Conservation (phyloP, 2,113 vertebrate species). For the Rhizomys pruinosus region DNA sequence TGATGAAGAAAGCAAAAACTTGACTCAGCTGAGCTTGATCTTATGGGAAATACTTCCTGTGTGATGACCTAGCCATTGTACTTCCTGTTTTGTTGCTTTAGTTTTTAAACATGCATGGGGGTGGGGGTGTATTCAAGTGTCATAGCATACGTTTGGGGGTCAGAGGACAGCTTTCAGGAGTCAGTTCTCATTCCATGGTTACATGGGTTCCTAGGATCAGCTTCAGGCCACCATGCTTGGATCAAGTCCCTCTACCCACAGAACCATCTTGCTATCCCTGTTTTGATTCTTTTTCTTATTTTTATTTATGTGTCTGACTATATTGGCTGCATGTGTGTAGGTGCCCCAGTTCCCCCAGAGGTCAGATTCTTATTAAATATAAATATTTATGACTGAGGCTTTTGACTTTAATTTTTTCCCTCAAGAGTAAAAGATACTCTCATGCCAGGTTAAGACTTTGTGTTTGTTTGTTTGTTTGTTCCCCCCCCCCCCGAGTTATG, state of each 20-base stretch:
- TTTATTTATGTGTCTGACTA: no score
- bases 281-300: conserved; percentile 9
- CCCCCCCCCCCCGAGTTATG: no score
- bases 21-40: neutral
- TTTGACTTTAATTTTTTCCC: neutral
- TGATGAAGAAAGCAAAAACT: conserved; percentile 28
- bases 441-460: neutral
- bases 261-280: neutral
- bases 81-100: conserved; percentile 34
- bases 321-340: no score
- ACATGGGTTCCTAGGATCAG: neutral
- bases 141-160: neutral
- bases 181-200: neutral
- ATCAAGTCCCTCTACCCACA: neutral
- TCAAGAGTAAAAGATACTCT: neutral
- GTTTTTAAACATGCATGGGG: neutral
- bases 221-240: neutral
- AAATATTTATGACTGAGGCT: neutral
- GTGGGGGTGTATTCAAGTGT: neutral
- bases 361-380: neutral
- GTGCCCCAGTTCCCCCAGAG: no score
- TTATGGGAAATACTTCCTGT: neutral
- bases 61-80: neutral
- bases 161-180: neutral
- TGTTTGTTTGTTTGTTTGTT: neutral